These are phyloP conservation scores for Delichon dasypus DNA, from an alignment of 2,797 vertebrate genomes.

Conservation along the genomic window DNA sequence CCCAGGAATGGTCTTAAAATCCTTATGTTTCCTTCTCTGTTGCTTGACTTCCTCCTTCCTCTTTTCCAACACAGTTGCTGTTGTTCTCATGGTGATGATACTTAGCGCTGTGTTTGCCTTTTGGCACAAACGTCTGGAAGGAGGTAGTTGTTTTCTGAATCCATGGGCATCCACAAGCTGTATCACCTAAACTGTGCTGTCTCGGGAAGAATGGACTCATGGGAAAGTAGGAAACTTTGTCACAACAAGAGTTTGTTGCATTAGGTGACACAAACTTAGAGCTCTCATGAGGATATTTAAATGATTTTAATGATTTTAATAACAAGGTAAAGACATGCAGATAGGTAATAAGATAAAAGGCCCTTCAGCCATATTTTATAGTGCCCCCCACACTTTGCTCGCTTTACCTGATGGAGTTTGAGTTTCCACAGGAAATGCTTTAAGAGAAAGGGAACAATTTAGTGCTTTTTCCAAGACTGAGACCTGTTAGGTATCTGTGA, in stretches of 20 bases:
- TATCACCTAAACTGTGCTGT: not conserved
- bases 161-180: accelerated
- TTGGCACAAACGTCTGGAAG: not conserved
- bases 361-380: not conserved
- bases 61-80: not conserved
- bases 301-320: not conserved
- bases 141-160: not conserved
- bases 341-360: not conserved
- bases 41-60: not conserved
- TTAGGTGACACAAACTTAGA: not conserved
- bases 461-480: not conserved
- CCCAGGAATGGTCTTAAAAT: not conserved
- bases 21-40: not conserved
- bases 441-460: not conserved
- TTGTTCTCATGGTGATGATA: not conserved
- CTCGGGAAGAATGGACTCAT: not conserved
- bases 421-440: not conserved
- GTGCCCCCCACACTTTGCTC: not conserved
- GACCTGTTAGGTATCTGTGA: not conserved
- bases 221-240: not conserved
- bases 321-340: not conserved
- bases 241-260: not conserved
- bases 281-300: not conserved
- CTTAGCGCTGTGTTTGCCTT: not conserved
- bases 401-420: not conserved